phyloP scores from a whole-genome alignment of 2,113 vertebrate species.

The Colius striatus region DNA sequence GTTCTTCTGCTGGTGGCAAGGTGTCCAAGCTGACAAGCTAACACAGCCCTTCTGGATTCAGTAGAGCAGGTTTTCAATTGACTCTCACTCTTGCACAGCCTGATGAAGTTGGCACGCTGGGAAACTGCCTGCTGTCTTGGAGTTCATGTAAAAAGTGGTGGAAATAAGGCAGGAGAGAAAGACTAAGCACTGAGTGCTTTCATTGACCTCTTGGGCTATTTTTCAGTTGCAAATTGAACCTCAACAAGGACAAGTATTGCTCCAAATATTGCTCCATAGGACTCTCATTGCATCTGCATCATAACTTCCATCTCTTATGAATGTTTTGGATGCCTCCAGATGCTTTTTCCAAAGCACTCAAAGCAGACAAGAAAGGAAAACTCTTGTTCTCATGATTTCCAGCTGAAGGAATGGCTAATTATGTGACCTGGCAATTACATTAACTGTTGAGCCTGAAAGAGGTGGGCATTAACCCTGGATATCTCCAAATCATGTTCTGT shows the following conservation, averaged over 20 bases:
- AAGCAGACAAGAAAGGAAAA: background rate
- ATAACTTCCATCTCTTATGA: background rate
- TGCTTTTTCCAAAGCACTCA: background rate
- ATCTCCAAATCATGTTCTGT: background rate
- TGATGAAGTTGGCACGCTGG: background rate
- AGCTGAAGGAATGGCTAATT: background rate
- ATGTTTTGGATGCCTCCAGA: background rate
- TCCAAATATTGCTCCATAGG: background rate
- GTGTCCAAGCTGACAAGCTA: background rate
- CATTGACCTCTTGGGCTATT: rapidly evolving
- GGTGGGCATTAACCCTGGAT: background rate
- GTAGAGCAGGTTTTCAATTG: background rate
- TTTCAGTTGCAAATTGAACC: background rate
- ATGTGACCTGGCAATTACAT: background rate
- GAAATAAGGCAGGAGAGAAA: background rate
- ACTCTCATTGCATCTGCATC: background rate
- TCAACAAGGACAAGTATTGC: too few species aligned
- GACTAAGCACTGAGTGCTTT: background rate
- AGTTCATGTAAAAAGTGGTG: background rate
- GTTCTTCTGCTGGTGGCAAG: background rate
- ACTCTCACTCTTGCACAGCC: background rate
- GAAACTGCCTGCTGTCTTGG: background rate
- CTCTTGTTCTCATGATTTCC: background rate
- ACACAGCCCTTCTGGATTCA: background rate
- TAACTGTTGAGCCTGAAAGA: background rate